These are phyloP conservation scores for Synergus gifuensis DNA, from an alignment of 2,888 invertebrate species.

Conservation along the genomic window DNA sequence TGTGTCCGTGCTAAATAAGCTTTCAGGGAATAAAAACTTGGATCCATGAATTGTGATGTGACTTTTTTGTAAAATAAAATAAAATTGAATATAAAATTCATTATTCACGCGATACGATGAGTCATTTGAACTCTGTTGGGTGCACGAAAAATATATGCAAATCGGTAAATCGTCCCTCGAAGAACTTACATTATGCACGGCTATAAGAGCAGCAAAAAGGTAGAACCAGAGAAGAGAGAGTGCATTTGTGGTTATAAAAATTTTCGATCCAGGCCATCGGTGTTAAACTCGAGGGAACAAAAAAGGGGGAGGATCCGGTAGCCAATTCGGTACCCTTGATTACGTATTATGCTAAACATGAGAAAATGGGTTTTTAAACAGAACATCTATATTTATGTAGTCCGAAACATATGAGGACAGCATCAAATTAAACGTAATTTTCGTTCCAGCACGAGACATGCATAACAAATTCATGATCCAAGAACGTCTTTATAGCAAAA, in stretches of 20 bases:
- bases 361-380: constrained; percentile 75
- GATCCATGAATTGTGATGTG: not conserved
- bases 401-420: constrained; percentile 44
- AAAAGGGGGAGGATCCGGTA: constrained; percentile 11
- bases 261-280: constrained; percentile 15
- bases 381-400: constrained; percentile 75
- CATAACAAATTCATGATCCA: constrained; percentile 50
- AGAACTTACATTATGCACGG: not conserved
- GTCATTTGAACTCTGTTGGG: not conserved
- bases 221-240: not conserved
- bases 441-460: constrained; percentile 59
- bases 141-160: not conserved
- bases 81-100: not conserved
- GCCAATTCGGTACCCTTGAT: constrained; percentile 36
- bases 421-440: constrained; percentile 64
- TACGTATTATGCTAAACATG: constrained; percentile 73
- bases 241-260: constrained; percentile 12
- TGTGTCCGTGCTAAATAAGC: too few relatives aligned
- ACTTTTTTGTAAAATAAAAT: not conserved
- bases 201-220: not conserved
- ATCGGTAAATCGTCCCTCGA: not conserved
- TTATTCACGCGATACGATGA: not conserved
- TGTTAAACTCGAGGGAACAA: constrained; percentile 35
- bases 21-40: not conserved
- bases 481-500: constrained; percentile 41